Base-by-base conservation (phyloP, 2,113 vertebrate species). In the Melospiza georgiana region DNA sequence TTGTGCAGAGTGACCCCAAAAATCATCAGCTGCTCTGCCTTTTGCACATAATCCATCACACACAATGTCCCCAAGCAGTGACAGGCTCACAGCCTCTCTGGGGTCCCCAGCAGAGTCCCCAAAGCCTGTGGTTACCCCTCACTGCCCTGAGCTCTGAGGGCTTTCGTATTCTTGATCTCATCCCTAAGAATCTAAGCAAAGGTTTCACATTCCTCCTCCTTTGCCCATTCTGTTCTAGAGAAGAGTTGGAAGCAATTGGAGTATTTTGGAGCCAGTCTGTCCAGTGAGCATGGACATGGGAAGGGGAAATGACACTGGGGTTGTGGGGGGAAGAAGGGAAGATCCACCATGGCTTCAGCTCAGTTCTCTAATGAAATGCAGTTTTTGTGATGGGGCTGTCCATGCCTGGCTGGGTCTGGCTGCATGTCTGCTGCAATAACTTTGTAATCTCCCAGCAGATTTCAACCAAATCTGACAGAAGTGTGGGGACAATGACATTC, bases 401-500 rank as follows among this genome's bases (percentile, higher is more conserved):
- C 84, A 18, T 84, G 77, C 74, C 81, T 84, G 66, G 72, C 92
- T 93, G 48, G 39, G 25, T 74, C 96, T 82, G 90, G 57, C 96
- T 79, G 51, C 74, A 24, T 41, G 93, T 94, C 95, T 95, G 78
- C 71, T 91, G 17, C 48, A 91, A 96, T 95, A 84, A 85, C 66
- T 90, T 84, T 22, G 35, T 93, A 96, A 96, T 94, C 82, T 94
- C 66, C 63, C 25, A 31, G 69, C 57, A 90, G 92, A 95, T 87
- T 82, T 72, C 92, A 95, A 95, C 69, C 81, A 71, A 67, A 68
- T 23, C 87, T 94, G 94, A 95, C 95, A 94, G 81, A 95, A 91
- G 24, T 57, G 84, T 82, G 87, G 87, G 87, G 78, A 87, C 79
- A 82, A 79, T 76, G 90, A 61, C 84, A 73, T 82, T 75, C 39